Conservation (phyloP, 2,888 invertebrate genomes). For the Acanthosoma haemorrhoidale region DNA sequence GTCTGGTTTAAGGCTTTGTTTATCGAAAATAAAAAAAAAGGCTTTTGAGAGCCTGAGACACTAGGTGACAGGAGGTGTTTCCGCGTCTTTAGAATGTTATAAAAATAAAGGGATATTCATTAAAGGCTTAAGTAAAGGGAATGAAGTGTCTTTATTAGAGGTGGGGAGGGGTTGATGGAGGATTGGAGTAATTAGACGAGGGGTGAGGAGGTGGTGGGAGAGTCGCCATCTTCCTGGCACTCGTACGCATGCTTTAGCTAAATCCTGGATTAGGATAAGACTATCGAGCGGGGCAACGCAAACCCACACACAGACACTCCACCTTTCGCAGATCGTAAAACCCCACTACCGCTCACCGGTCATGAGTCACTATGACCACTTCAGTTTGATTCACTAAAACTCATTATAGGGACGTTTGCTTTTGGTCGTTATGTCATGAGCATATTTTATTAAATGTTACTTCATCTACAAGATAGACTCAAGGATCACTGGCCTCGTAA, state of each 20-base stretch:
- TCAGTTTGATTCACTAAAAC: not conserved
- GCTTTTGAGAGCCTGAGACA: too few relatives aligned
- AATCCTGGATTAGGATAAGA: constrained; percentile 18
- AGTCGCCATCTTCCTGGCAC: constrained; percentile 1
- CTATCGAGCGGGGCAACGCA: constrained; percentile 24
- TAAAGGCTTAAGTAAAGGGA: not conserved
- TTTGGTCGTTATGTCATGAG: not conserved
- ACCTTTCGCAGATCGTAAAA: not conserved
- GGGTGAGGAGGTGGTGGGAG: not conserved
- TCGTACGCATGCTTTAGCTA: constrained; percentile 25
- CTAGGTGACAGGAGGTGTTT: too few relatives aligned
- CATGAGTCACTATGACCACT: not conserved
- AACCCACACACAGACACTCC: too few relatives aligned
- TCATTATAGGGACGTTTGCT: not conserved
- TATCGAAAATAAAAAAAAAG: too few relatives aligned
- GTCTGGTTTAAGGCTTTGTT: too few relatives aligned
- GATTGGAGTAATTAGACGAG: not conserved
- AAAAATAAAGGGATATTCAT: constrained; percentile 13
- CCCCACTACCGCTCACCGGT: not conserved
- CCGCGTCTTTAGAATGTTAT: not conserved
- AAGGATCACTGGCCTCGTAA: too few relatives aligned
- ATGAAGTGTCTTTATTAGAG: constrained; percentile 11
- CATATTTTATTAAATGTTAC: too few relatives aligned
- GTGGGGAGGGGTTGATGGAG: not conserved
- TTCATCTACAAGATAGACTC: too few relatives aligned